A percentile compares a stretch with the other conserved stretches of the same genome.
These are phyloP conservation scores for Telenomus remus DNA, from an alignment of 1,140 invertebrate species.

Conservation along the genomic window DNA sequence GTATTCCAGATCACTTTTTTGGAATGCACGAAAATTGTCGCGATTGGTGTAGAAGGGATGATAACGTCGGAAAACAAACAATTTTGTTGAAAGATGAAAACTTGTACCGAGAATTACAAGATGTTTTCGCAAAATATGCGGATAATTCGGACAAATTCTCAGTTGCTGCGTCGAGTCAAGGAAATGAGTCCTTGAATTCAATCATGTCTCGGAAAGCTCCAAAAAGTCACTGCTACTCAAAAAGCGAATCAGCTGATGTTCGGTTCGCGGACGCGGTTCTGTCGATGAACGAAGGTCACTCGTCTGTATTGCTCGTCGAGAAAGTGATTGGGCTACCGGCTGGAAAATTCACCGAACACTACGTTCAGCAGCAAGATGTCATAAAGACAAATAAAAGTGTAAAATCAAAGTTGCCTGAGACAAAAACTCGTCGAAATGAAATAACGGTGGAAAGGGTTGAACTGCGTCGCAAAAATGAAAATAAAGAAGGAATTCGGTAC, in stretches of 20 bases:
- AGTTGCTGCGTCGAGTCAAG: constrained; percentile 31
- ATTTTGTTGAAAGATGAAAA: constrained; percentile 8
- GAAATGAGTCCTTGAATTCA: constrained; percentile 27
- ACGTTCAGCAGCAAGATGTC: constrained; percentile 9
- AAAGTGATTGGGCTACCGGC: constrained; percentile 21
- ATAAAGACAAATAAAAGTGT: constrained; percentile 12
- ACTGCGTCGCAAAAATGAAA: constrained; percentile 25
- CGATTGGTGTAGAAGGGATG: constrained; percentile 23
- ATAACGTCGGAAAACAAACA: constrained; percentile 5
- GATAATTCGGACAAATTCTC: constrained; percentile 32
- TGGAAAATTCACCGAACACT: constrained; percentile 14
- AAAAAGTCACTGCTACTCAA: constrained; percentile 29
- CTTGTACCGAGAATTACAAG: constrained; percentile 4
- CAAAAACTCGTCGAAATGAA: constrained; percentile 14
- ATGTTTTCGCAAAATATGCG: constrained; percentile 32
- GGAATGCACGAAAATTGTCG: constrained; percentile 35
- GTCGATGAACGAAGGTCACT: constrained; percentile 35
- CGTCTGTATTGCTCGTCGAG: constrained; percentile 19
- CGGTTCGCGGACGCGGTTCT: constrained; percentile 23
- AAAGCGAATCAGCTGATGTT: constrained; percentile 36
- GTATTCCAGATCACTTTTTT: constrained; percentile 38
- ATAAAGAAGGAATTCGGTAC: constrained; percentile 26
- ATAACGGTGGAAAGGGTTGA: constrained; percentile 21
- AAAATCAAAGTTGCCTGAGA: constrained; percentile 2
- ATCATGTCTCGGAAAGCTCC: constrained; percentile 24